Evolutionary conservation across 2,797 vertebrate species (phyloP).

Genomic region (Melanogrammus aeglefinus): DNA sequence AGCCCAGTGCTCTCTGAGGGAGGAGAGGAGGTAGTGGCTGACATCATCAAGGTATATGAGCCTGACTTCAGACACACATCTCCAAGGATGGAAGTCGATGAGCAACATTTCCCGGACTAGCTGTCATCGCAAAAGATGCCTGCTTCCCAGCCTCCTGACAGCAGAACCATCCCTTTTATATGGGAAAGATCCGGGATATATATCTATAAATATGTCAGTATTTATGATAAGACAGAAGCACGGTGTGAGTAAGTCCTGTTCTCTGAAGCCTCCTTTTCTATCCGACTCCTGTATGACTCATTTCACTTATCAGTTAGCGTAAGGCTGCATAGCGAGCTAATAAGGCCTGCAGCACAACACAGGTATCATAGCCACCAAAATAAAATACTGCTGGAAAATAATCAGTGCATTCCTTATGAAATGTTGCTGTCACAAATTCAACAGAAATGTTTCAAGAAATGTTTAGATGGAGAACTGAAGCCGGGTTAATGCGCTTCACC

Average conservation of each 20-base stretch:
- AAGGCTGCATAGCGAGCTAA: background rate
- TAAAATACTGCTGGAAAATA: background rate
- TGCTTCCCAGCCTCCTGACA: constrained; percentile 22
- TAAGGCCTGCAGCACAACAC: background rate
- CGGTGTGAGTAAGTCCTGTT: background rate
- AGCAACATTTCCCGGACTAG: constrained; percentile 26
- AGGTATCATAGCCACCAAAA: background rate
- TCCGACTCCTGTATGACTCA: background rate
- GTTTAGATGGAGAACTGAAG: background rate
- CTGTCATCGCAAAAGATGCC: constrained; percentile 24
- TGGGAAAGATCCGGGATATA: background rate
- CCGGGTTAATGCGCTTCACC: constrained; percentile 33
- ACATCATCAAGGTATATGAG: constrained; percentile 72
- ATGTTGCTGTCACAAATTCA: background rate
- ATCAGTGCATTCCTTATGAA: background rate
- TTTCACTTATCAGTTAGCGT: background rate
- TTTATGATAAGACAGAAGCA: background rate
- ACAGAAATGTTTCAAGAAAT: background rate
- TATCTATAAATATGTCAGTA: background rate
- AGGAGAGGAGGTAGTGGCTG: constrained; percentile 28
- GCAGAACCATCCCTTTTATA: background rate
- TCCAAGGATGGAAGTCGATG: constrained; percentile 52
- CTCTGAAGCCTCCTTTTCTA: background rate
- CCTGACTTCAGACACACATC: constrained; percentile 66
- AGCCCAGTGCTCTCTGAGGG: constrained; percentile 45